phyloP scores from a whole-genome alignment of 2,888 invertebrate species.

The Boloria selene region DNA sequence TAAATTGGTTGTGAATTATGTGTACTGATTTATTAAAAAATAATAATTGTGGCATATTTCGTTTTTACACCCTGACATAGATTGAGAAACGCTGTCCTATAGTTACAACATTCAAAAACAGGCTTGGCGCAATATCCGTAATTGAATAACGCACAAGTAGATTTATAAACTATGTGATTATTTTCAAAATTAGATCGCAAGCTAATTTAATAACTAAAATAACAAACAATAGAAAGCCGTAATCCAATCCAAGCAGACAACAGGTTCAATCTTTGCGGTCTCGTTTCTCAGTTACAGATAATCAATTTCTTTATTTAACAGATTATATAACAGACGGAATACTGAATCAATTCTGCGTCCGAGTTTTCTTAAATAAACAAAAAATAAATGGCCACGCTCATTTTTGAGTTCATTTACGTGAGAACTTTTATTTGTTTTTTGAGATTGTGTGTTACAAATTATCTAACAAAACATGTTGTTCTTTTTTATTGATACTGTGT shows the following conservation, averaged over 20 bases:
- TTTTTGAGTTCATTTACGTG: conserved; percentile 30
- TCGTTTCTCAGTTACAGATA: conserved; percentile 39
- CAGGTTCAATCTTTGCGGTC: conserved; percentile 35
- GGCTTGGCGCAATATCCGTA: no score
- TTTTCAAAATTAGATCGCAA: conserved; percentile 5
- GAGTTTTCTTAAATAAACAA: conserved; percentile 54
- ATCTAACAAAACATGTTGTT: not conserved
- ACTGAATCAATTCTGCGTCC: conserved; percentile 51
- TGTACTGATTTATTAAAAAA: no score
- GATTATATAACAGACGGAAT: conserved; percentile 57
- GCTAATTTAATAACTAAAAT: conserved; percentile 16
- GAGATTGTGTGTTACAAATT: not conserved
- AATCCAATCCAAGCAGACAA: conserved; percentile 27
- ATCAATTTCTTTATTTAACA: conserved; percentile 44
- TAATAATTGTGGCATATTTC: no score
- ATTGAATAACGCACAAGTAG: no score
- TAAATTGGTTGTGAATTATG: no score
- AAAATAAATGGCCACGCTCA: conserved; percentile 37
- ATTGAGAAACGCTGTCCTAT: no score
- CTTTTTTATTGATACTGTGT: not conserved
- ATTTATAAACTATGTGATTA: not conserved
- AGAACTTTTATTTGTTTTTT: conserved; percentile 17
- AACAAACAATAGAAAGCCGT: conserved; percentile 20
- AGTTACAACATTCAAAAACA: no score
- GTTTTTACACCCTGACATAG: no score